phyloP scores from a whole-genome alignment of 2,113 vertebrate species.

The Sarotherodon lohbergeri region DNA sequence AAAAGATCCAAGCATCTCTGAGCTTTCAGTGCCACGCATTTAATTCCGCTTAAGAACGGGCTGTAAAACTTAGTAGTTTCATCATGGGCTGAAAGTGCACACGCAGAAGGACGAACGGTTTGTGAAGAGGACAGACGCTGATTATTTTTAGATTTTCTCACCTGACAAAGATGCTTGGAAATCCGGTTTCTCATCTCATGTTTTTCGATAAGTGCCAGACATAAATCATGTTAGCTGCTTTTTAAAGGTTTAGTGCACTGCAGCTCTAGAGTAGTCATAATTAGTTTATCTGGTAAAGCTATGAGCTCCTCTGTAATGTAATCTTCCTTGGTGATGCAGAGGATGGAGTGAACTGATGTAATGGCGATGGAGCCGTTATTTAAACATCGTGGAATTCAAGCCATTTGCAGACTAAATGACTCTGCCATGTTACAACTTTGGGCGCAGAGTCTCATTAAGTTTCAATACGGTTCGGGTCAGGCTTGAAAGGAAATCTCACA shows the following conservation, averaged over 20 bases:
- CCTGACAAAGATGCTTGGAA: background rate
- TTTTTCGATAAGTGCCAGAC: background rate
- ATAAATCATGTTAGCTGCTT: too few species aligned
- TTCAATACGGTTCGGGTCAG: fast-evolving
- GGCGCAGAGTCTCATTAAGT: background rate
- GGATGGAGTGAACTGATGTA: background rate
- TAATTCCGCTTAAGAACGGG: background rate
- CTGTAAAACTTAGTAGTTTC: background rate
- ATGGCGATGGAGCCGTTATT: background rate
- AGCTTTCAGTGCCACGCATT: background rate
- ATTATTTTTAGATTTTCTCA: background rate
- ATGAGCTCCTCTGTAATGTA: background rate
- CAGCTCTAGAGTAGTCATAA: background rate
- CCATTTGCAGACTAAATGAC: slow-evolving; percentile 22
- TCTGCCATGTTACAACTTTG: background rate
- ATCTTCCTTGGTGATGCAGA: background rate
- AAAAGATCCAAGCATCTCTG: background rate
- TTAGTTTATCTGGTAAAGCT: background rate
- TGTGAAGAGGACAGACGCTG: background rate
- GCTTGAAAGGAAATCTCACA: background rate
- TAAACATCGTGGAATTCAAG: background rate
- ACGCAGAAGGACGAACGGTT: background rate
- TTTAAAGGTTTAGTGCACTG: background rate
- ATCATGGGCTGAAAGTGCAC: background rate
- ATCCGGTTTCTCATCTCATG: background rate